These are phyloP conservation scores for Parapristionchus giblindavisi DNA, from an alignment of 2,888 invertebrate genomes.

Conservation along the genomic window DNA sequence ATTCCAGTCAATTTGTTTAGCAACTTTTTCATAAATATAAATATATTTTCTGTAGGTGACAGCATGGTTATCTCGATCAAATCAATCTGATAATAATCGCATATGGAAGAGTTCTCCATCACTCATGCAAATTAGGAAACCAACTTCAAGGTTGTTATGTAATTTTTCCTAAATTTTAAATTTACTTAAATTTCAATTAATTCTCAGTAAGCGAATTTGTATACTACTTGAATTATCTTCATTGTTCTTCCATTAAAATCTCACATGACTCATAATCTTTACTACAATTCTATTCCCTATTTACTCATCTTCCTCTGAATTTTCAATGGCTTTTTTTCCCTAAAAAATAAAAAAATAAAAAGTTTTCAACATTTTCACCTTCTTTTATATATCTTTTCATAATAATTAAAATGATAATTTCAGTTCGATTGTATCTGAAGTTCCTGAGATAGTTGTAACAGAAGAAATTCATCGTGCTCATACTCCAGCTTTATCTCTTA, in stretches of 20 bases:
- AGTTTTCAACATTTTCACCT: neutral
- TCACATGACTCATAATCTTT: too few species aligned
- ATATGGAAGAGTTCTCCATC: constrained; percentile 40
- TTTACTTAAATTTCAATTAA: neutral
- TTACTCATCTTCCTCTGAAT: too few species aligned
- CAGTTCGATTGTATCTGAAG: constrained; percentile 61
- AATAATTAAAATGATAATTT: constrained; percentile 9
- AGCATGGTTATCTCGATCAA: constrained; percentile 5
- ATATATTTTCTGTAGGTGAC: constrained; percentile 24
- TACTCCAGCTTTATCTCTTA: constrained; percentile 62
- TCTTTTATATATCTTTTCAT: too few species aligned
- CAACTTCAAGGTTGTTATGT: neutral
- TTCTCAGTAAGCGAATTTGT: too few species aligned
- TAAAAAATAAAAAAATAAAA: too few species aligned
- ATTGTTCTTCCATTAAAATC: too few species aligned
- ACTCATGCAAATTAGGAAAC: constrained; percentile 19
- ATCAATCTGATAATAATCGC: constrained; percentile 41
- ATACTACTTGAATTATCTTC: too few species aligned
- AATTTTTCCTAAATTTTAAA: neutral
- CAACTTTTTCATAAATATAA: neutral
- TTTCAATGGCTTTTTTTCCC: too few species aligned
- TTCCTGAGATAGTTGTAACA: constrained; percentile 66
- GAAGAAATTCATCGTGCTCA: constrained; percentile 56
- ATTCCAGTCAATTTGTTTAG: constrained; percentile 23
- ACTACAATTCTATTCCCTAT: too few species aligned